phyloP scores from a whole-genome alignment of 2,888 invertebrate species.

The Coelopa pilipes region DNA sequence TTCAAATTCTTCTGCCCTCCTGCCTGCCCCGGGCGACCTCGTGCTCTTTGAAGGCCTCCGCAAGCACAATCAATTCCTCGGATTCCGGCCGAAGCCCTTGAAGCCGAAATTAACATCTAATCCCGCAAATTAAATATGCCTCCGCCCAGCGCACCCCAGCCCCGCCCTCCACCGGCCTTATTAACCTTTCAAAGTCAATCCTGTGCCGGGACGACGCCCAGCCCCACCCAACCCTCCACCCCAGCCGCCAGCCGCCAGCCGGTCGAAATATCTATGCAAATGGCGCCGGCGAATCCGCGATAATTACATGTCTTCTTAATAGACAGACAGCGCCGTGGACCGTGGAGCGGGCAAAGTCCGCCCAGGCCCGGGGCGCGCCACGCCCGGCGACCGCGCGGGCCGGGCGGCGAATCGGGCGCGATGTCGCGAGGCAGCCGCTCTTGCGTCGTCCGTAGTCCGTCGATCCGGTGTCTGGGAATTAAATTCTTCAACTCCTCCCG shows the following conservation, averaged over 20 bases:
- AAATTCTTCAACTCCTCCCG: slow-evolving; percentile 30
- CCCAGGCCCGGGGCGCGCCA: not conserved
- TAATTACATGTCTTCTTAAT: slow-evolving; percentile 36
- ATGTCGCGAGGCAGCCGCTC: slow-evolving; percentile 37
- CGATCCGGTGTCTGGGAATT: slow-evolving; percentile 39
- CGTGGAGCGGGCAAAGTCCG: slow-evolving; percentile 32
- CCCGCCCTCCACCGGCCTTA: not conserved
- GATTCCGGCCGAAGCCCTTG: too few relatives aligned
- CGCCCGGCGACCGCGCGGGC: slow-evolving; percentile 7
- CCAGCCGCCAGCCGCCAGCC: not conserved
- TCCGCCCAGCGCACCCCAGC: not conserved
- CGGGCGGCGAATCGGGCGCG: slow-evolving; percentile 16
- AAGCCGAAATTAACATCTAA: slow-evolving; percentile 21
- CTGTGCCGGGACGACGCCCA: not conserved
- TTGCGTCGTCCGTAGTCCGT: slow-evolving; percentile 25
- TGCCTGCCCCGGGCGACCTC: not conserved
- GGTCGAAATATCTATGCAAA: slow-evolving; percentile 38
- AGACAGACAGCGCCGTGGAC: slow-evolving; percentile 30
- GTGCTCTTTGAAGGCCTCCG: too few relatives aligned
- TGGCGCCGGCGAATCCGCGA: slow-evolving; percentile 32
- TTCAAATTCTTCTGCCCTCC: not conserved
- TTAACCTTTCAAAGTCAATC: not conserved
- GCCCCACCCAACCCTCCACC: not conserved
- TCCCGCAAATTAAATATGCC: slow-evolving; percentile 21
- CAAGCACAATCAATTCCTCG: too few relatives aligned